Evolutionary conservation across 2,113 vertebrate genomes (phyloP).

Genomic region (Burhinus oedicnemus): DNA sequence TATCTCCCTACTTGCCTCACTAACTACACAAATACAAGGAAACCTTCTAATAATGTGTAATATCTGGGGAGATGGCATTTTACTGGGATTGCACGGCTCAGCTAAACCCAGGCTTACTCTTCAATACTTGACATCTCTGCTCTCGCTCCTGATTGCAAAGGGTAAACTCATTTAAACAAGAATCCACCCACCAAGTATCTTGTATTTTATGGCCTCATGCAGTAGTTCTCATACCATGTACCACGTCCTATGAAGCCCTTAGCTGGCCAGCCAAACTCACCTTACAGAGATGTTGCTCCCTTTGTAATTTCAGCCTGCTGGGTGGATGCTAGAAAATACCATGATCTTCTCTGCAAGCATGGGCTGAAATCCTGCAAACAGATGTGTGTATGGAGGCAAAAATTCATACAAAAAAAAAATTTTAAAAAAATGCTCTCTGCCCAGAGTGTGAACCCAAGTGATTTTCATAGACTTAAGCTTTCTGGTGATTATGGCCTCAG

Average conservation of each 20-base stretch:
- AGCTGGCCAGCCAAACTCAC: not conserved
- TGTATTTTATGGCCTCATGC: not conserved
- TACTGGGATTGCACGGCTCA: not conserved
- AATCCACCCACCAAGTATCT: not conserved
- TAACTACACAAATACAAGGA: conserved; percentile 9
- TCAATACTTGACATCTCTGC: not conserved
- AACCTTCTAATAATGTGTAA: conserved; percentile 1
- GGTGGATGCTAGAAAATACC: not conserved
- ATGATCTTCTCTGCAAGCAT: not conserved
- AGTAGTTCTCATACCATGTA: not conserved
- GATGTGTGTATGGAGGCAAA: not conserved
- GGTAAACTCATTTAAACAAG: not conserved
- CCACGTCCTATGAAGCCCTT: not conserved
- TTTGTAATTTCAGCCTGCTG: not conserved
- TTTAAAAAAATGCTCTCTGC: not conserved
- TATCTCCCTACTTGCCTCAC: not conserved
- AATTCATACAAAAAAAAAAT: not conserved
- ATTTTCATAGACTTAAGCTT: not conserved
- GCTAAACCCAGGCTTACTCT: not conserved
- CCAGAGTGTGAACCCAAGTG: not conserved
- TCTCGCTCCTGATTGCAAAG: not conserved
- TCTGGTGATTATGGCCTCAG: not conserved
- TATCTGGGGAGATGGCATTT: conserved; percentile 18
- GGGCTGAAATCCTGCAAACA: not conserved
- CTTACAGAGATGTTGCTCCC: not conserved